phyloP scores from a whole-genome alignment of 2,113 vertebrate genomes.

The Galbula dea region DNA sequence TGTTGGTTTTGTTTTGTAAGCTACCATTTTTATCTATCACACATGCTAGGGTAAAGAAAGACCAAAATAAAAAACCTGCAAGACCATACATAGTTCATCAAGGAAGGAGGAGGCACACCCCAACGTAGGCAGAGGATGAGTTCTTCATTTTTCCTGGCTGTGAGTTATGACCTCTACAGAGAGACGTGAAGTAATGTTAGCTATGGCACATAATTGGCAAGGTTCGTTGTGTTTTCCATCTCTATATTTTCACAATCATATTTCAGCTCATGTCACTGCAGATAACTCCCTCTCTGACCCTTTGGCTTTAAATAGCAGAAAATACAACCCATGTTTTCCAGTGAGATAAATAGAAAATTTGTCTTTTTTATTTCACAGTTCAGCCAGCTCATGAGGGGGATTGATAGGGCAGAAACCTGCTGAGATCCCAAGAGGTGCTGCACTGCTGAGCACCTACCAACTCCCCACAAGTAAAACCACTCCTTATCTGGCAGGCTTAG shows the following conservation, averaged over 20 bases:
- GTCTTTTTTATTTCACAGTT: conserved; percentile 68
- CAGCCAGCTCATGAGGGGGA: conserved; percentile 45
- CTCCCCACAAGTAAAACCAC: background rate
- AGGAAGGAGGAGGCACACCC: background rate
- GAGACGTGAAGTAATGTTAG: conserved; percentile 17
- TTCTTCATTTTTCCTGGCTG: background rate
- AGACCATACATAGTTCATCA: background rate
- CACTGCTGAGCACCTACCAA: background rate
- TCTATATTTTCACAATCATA: conserved; percentile 72
- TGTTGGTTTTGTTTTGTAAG: background rate
- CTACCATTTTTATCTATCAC: background rate
- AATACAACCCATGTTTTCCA: conserved; percentile 74
- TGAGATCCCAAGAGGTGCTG: background rate
- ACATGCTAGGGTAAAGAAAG: background rate
- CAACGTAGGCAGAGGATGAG: background rate
- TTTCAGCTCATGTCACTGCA: conserved; percentile 70
- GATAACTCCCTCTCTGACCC: conserved; percentile 73
- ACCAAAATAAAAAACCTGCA: background rate
- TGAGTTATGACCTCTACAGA: conserved; percentile 44
- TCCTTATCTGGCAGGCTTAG: background rate
- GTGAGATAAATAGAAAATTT: conserved; percentile 74
- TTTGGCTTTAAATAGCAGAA: conserved; percentile 75
- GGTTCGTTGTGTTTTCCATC: conserved; percentile 63
- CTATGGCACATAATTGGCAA: conserved; percentile 63
- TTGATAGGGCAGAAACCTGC: background rate